phyloP scores from a whole-genome alignment of 2,888 invertebrate genomes.

The Agapostemon virescens region DNA sequence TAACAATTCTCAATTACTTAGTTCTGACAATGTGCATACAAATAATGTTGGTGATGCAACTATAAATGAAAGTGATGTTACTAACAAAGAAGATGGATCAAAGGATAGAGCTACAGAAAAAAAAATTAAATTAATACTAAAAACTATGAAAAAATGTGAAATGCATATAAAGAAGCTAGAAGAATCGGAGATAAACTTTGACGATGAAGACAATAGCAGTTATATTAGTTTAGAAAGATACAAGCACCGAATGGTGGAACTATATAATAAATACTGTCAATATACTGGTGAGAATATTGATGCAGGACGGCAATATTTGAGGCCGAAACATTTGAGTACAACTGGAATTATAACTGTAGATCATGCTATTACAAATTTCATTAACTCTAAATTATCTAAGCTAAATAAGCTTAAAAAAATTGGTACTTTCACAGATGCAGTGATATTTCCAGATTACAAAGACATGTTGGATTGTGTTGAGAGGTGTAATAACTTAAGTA shows the following conservation, averaged over 20 bases:
- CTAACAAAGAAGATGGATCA: not conserved
- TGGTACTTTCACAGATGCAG: constrained; percentile 58
- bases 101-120: constrained; percentile 15
- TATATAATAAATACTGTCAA: constrained; percentile 68
- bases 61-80: not conserved
- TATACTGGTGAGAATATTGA: constrained; percentile 69
- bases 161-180: constrained; percentile 86
- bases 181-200: constrained; percentile 86
- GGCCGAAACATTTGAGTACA: constrained; percentile 68
- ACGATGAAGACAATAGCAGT: constrained; percentile 87
- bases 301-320: constrained; percentile 69
- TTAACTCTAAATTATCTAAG: constrained; percentile 71
- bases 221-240: constrained; percentile 87
- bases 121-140: constrained; percentile 79
- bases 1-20: not conserved
- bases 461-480: constrained; percentile 74
- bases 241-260: constrained; percentile 70
- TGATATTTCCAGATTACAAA: constrained; percentile 75
- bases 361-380: constrained; percentile 74
- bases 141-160: constrained; percentile 84
- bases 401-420: constrained; percentile 61
- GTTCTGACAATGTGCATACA: not conserved
- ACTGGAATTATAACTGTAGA: constrained; percentile 72
- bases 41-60: not conserved
- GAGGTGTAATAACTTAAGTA: constrained; percentile 66